phyloP scores from a whole-genome alignment of 2,888 invertebrate genomes.

The Biston betularia region DNA sequence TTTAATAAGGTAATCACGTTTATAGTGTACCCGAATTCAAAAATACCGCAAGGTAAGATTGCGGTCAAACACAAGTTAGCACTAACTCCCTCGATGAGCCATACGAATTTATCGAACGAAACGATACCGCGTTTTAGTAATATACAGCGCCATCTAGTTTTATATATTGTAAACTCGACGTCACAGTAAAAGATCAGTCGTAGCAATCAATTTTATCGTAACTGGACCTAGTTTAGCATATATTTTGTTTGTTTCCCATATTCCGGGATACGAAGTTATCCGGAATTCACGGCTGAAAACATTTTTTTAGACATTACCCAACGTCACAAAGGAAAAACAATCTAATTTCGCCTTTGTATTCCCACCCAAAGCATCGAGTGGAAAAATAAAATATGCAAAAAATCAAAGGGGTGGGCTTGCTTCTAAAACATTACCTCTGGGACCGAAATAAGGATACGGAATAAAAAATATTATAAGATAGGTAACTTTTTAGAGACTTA shows the following conservation, averaged over 20 bases:
- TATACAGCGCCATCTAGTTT: no score
- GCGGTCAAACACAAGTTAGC: no score
- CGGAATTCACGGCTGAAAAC: neutral
- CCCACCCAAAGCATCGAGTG: constrained; percentile 35
- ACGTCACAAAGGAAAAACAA: constrained; percentile 45
- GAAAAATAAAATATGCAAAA: constrained; percentile 59
- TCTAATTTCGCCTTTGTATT: constrained; percentile 47
- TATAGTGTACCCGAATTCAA: no score
- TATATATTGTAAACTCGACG: no score
- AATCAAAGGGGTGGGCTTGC: constrained; percentile 63
- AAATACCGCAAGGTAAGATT: no score
- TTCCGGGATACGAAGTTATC: neutral
- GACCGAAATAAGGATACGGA: constrained; percentile 37
- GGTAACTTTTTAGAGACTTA: neutral
- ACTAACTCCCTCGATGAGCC: no score
- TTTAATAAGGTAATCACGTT: no score
- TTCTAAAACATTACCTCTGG: constrained; percentile 56
- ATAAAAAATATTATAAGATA: neutral
- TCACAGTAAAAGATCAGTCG: no score
- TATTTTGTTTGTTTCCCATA: neutral
- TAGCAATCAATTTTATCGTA: no score
- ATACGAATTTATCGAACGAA: no score
- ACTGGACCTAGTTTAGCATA: neutral
- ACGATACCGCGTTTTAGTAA: no score
- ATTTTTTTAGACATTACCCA: constrained; percentile 4